Evolutionary conservation across 2,113 vertebrate species (phyloP), one percentile per base, ranked within the genome.

Genomic region (Hyla sarda): DNA sequence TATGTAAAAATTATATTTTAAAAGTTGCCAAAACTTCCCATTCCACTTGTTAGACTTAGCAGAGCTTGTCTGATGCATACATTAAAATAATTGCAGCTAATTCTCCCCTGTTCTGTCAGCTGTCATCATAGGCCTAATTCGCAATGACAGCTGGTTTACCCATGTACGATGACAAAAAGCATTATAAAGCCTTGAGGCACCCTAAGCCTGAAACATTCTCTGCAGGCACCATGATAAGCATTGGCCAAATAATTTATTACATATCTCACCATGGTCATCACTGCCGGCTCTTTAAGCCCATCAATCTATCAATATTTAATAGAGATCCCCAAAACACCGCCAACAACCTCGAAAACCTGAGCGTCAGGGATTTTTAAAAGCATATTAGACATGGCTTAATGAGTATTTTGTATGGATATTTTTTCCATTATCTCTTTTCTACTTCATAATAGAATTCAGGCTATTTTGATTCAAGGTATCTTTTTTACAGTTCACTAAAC

Each of bases 161-260:
- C 80, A 85, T 41, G 73, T 86, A 54, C 45, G 78, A 88, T 85
- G 71, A 67, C 81, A 76, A 56, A 81, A 78, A 77, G 81, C 80
- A 83, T 74, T 84, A 75, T 83, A 47, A 88, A 86, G 21, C 21
- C 62, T 88, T 28, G 12, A 87, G 71, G 28, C 17, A 87, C 12
- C 65, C 72, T 21, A 19, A 56, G 62, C 69, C 82, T 83, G 87
- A 82, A 83, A 74, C 58, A 86, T 65, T 72, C 69, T 71, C 54
- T 65, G 78, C 78, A 82, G 77, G 34, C 41, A 52, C 65, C 30
- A 25, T 17, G 1, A 56, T n/a, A 82, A 65, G 23, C 5, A 79
- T n/a, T 90, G 82, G 76, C 72, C 48, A 86, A 82, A 69, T n/a
- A 83, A 41, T 83, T 86, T 80, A 88, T 88, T 32, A 74, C 82